Base-by-base conservation (phyloP, 2,113 vertebrate species). In the Rhineura floridana region DNA sequence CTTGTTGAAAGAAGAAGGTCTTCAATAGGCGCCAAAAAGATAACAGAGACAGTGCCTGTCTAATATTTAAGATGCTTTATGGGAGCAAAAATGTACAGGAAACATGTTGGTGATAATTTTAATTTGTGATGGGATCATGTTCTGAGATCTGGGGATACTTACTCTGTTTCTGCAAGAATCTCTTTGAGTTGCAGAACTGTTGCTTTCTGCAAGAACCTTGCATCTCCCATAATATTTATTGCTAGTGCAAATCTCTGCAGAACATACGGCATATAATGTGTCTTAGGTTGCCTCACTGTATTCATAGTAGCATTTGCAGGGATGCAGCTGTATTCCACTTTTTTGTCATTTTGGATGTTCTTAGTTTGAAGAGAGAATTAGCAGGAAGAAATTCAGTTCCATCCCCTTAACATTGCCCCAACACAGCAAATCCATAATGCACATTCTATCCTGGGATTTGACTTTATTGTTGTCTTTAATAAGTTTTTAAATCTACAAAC, bases 391-490 rank as follows among this genome's bases (percentile, higher is more conserved):
- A 73, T 87, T 77, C 21, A 67, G 7, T 84, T 87, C 90, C 46
- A 59, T 83, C 69, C 55, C 91, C 85, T 91, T 36, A 36, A 23
- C 81, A 30, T 15, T 81, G 6, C 33, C 36, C 10, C 92, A 76
- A 76, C 55, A 39, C 55, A 39, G 48, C 81, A 81, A 76, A 69
- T 91, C 79, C 69, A 91, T 86, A 88, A 92, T 88, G 55, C 0
- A 0, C 76, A 84, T 73, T 59, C 39, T 52, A 52, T 83, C 55
- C 55, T 76, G n/a, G 23, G 44, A 52, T 63, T 83, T 76, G 81
- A 85, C 65, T 93, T 93, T 91, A 62, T 89, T 89, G 36, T 48
- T 91, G 83, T 78, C 80, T 91, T 86, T 90, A 93, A 88, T 91
- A 87, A 90, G 86, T 81, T 87, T 90, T 55, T 84, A 85, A 46